Evolutionary conservation across 2,888 invertebrate species (phyloP).

Genomic region (Xanthostigma xanthostigma): DNA sequence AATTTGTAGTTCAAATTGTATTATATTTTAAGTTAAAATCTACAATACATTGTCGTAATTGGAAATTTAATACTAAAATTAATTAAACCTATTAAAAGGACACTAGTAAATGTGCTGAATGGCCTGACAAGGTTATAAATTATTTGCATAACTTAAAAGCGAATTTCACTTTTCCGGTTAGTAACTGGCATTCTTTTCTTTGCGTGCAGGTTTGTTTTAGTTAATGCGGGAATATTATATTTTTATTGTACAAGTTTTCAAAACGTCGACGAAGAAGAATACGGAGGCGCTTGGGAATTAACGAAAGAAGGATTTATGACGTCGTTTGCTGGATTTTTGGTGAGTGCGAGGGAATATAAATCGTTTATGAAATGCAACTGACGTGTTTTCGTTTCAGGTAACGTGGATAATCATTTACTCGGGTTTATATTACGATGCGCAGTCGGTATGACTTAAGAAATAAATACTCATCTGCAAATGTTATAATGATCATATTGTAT

Average conservation of each 20-base stretch:
- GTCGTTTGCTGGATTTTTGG: constrained; percentile 96
- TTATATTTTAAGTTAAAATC: constrained; percentile 4
- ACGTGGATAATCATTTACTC: constrained; percentile 95
- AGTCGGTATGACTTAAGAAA: neutral
- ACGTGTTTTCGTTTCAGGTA: constrained; percentile 40
- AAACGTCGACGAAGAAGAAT: constrained; percentile 85
- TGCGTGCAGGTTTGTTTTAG: constrained; percentile 62
- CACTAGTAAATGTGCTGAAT: neutral
- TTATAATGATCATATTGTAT: too few relatives aligned
- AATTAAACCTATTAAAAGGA: neutral
- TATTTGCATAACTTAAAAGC: neutral
- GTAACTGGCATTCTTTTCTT: constrained; percentile 18
- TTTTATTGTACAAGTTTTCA: constrained; percentile 82
- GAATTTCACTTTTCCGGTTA: neutral
- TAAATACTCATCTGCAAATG: too few relatives aligned
- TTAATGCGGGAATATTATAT: constrained; percentile 82
- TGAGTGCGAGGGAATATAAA: constrained; percentile 27
- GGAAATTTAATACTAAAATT: too few relatives aligned
- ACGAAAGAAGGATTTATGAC: constrained; percentile 99
- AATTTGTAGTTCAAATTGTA: neutral
- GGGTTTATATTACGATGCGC: constrained; percentile 57
- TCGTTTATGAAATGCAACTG: neutral
- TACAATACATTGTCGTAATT: neutral
- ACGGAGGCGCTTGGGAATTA: constrained; percentile 92
- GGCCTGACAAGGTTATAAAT: too few relatives aligned